Base-by-base conservation (phyloP, 2,888 invertebrate genomes). In the Idaea straminata region DNA sequence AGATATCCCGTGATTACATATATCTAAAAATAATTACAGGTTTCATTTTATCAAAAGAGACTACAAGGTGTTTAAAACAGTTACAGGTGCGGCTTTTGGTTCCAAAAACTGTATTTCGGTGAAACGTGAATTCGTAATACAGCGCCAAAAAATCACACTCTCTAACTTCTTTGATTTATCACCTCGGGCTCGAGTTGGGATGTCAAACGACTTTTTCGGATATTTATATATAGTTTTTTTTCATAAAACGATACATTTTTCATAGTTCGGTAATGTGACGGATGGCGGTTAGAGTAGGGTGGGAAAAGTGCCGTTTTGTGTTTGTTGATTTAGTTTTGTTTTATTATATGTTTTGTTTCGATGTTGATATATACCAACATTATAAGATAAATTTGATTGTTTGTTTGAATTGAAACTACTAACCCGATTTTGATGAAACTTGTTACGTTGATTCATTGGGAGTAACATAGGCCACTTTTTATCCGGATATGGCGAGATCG, bases 141-240 rank as follows among this genome's bases (percentile, higher is more conserved):
- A 7, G 47, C 4, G 13, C 5, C 47, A 10, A 6, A 47, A 47
- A 47, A 47, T 47, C 47, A 47, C 47, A 10, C 47, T 47, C 47
- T 47, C 47, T 4, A 47, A 47, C 10, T 47, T 47, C 47, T 47
- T 25, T 59, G 59, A 59, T 59, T 59, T 59, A 59, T 59, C 59
- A 59, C 59, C 59, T 25, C 13, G 34, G 59, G 34, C 59, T 34
- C 34, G 25, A 59, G 59, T 59, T 59, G 34, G 59, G 34, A 59
- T 59, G 59, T 59, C 59, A 59, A 59, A 34, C 47, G 47, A 34
- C 25, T 59, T 59, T 59, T 59, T 34, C 59, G 16, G 25, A 59
- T 59, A 34, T 59, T 16, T 25, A 16, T 25, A 15, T 25, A 25
- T 25, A 25, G 25, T 25, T 25, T 25, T 25, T n/a, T 15, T 59